Evolutionary conservation across 2,113 vertebrate species (phyloP).

Genomic region (Planiliza haematocheilus): DNA sequence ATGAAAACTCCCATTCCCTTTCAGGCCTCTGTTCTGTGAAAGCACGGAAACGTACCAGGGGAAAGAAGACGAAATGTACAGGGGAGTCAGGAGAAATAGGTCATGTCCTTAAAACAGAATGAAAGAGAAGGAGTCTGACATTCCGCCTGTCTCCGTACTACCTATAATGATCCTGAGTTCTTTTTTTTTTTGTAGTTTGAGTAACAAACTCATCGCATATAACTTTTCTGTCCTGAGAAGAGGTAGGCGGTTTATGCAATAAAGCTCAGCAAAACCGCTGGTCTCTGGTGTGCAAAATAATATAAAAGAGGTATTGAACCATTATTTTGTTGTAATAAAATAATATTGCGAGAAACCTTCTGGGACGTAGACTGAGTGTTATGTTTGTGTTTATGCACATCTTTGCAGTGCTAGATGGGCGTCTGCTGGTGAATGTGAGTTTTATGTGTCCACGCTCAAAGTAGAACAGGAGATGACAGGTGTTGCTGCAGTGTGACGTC

Average conservation of each 20-base stretch:
- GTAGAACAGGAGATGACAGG: neutral
- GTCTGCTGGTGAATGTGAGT: constrained; percentile 17
- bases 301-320: constrained; percentile 28
- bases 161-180: constrained; percentile 45
- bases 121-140: constrained; percentile 59
- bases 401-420: neutral
- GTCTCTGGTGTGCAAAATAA: constrained; percentile 46
- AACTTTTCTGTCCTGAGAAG: constrained; percentile 34
- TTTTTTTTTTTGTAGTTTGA: neutral
- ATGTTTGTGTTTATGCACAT: constrained; percentile 12
- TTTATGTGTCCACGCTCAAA: neutral
- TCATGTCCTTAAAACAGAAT: constrained; percentile 73
- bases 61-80: constrained; percentile 63
- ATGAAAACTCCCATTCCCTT: constrained; percentile 75
- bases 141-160: constrained; percentile 42
- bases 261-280: constrained; percentile 25
- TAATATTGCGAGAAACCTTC: constrained; percentile 36
- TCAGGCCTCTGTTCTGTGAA: constrained; percentile 68
- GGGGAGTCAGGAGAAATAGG: constrained; percentile 72
- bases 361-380: constrained; percentile 30
- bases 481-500: neutral
- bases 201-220: constrained; percentile 26
- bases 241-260: constrained; percentile 30
- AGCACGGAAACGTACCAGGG: constrained; percentile 62
- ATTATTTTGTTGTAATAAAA: constrained; percentile 50